These are phyloP conservation scores for Elysia chlorotica DNA, from an alignment of 1,140 invertebrate species.

Conservation along the genomic window DNA sequence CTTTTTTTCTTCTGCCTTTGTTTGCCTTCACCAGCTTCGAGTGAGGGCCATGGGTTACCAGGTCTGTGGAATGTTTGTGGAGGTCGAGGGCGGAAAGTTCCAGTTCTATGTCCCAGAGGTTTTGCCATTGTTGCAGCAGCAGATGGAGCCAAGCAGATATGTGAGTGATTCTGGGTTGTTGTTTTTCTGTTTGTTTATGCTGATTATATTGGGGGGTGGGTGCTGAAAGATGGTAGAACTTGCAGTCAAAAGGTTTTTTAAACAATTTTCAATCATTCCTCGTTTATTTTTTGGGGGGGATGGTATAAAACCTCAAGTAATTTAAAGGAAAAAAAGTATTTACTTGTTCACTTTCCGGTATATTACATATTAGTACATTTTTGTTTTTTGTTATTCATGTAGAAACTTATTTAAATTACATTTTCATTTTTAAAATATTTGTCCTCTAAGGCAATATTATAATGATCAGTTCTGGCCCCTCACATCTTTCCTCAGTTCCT, in stretches of 20 bases:
- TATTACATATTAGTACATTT: too few relatives aligned
- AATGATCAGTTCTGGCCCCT: neutral
- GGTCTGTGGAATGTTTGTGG: slow-evolving; percentile 73
- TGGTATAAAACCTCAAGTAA: too few relatives aligned
- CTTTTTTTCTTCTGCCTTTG: too few relatives aligned
- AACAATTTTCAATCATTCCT: too few relatives aligned
- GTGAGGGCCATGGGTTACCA: slow-evolving; percentile 67
- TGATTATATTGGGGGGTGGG: too few relatives aligned
- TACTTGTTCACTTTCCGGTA: too few relatives aligned
- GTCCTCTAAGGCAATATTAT: too few relatives aligned
- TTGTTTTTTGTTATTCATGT: too few relatives aligned
- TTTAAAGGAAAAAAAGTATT: too few relatives aligned
- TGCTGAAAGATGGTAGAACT: too few relatives aligned
- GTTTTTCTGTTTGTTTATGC: too few relatives aligned
- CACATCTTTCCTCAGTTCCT: neutral
- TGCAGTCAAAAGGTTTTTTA: neutral
- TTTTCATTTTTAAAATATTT: neutral
- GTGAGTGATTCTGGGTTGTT: slow-evolving; percentile 26
- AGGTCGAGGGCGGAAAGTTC: slow-evolving; percentile 73
- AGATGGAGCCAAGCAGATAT: slow-evolving; percentile 57
- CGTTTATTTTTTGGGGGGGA: too few relatives aligned
- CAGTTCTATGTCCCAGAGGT: slow-evolving; percentile 66
- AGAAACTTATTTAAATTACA: neutral
- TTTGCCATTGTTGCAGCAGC: slow-evolving; percentile 67
- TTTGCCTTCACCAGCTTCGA: slow-evolving; percentile 33